These are phyloP conservation scores for Agapetus fuscipes DNA, from an alignment of 2,888 invertebrate species.

Conservation along the genomic window DNA sequence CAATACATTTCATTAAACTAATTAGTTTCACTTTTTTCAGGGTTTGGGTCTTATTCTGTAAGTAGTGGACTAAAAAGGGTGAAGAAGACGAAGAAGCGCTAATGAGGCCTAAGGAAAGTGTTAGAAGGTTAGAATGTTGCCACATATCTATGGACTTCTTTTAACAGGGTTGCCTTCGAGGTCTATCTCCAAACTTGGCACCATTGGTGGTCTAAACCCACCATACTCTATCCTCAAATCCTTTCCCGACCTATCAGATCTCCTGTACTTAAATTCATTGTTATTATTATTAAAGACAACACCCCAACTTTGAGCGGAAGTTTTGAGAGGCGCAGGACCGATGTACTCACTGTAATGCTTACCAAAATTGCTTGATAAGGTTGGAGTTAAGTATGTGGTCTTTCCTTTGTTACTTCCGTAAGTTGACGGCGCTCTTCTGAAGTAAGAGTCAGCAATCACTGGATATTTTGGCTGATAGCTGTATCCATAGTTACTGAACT, in stretches of 20 bases:
- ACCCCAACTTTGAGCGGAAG: constrained; percentile 28
- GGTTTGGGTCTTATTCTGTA: too few species aligned
- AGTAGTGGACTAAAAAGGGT: too few species aligned
- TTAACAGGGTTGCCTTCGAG: constrained; percentile 58
- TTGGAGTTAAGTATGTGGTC: constrained; percentile 8
- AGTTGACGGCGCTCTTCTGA: constrained; percentile 17
- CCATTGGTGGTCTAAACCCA: constrained; percentile 70
- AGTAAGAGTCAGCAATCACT: constrained; percentile 20
- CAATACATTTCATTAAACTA: too few species aligned
- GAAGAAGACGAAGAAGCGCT: too few species aligned
- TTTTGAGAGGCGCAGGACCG: constrained; percentile 43
- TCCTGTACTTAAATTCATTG: constrained; percentile 5
- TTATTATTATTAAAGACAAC: constrained; percentile 20
- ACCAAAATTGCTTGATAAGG: neutral
- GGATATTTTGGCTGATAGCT: constrained; percentile 13
- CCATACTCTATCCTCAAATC: constrained; percentile 70
- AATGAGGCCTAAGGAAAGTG: too few species aligned
- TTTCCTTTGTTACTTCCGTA: constrained; percentile 7
- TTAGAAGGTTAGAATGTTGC: too few species aligned
- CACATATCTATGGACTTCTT: too few species aligned
- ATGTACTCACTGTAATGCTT: constrained; percentile 28
- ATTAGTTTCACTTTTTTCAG: too few species aligned
- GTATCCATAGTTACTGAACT: neutral
- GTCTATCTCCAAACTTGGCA: constrained; percentile 72
- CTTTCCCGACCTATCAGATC: constrained; percentile 44